These are phyloP conservation scores for Dynastes hyllus DNA, from an alignment of 2,888 invertebrate species.

Conservation along the genomic window DNA sequence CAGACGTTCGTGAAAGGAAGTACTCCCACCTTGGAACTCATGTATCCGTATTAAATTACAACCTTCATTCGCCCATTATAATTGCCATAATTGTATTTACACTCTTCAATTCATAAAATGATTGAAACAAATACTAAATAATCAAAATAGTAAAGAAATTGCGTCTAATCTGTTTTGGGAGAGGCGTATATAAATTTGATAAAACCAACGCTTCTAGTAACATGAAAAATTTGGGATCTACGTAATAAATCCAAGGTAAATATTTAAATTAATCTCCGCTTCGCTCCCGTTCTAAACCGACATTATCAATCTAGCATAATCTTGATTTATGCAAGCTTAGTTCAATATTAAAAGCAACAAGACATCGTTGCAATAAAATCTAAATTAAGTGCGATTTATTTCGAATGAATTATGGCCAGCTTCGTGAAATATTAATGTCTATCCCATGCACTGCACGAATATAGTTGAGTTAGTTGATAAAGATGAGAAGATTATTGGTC, in stretches of 20 bases:
- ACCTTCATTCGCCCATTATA: no score
- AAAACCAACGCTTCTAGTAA: background rate
- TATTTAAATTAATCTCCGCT: constrained; percentile 8
- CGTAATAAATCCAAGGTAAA: constrained; percentile 8
- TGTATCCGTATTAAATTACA: no score
- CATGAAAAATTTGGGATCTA: background rate
- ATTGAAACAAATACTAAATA: no score
- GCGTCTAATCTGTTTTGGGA: no score
- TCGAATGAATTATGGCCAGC: background rate
- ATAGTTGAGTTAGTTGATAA: no score
- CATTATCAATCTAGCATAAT: constrained; percentile 29
- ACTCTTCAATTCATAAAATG: no score
- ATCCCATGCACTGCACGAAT: no score
- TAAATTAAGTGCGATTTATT: background rate
- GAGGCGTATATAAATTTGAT: constrained; percentile 3
- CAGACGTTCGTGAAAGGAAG: no score
- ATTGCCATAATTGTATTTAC: no score
- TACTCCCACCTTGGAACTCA: background rate
- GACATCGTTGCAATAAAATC: background rate
- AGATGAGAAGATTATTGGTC: no score
- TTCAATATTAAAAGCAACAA: constrained; percentile 12
- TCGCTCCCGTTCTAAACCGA: background rate
- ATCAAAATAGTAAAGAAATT: no score
- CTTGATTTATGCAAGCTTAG: constrained; percentile 27
- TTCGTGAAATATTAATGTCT: background rate